These are phyloP conservation scores for Gymnocypris eckloni DNA, from an alignment of 2,797 vertebrate species.

Conservation along the genomic window DNA sequence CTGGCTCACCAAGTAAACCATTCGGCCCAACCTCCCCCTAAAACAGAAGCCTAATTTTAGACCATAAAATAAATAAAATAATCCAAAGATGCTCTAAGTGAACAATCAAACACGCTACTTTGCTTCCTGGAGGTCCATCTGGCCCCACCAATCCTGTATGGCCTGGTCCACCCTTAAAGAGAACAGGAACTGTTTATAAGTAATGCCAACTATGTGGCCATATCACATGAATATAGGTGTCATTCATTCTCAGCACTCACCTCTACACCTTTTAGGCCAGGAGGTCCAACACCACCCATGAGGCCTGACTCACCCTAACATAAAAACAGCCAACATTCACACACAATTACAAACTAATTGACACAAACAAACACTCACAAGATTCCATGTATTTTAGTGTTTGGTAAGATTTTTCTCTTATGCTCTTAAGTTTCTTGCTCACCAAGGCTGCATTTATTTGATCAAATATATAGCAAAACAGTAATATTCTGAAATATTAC, in stretches of 20 bases:
- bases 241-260: conserved; percentile 62
- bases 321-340: background rate
- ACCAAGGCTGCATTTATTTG: background rate
- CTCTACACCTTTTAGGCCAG: conserved; percentile 71
- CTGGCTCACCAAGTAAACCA: conserved; percentile 65
- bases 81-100: background rate
- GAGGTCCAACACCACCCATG: conserved; percentile 73
- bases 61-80: background rate
- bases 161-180: conserved; percentile 71
- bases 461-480: background rate
- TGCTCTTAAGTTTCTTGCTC: background rate
- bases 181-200: conserved; percentile 11
- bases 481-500: background rate
- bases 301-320: conserved; percentile 77
- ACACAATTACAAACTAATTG: conserved; percentile 18
- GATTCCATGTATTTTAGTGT: background rate
- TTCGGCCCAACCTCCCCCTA: conserved; percentile 72
- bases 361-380: background rate
- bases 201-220: background rate
- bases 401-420: background rate
- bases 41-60: conserved; percentile 21
- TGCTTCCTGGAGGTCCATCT: conserved; percentile 73
- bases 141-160: conserved; percentile 65
- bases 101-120: conserved; percentile 65
- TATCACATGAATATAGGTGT: background rate